Percentiles rank a stretch among this genome's conserved stretches.
Conservation (phyloP, 2,888 invertebrate species). For the Andrena flavipes region DNA sequence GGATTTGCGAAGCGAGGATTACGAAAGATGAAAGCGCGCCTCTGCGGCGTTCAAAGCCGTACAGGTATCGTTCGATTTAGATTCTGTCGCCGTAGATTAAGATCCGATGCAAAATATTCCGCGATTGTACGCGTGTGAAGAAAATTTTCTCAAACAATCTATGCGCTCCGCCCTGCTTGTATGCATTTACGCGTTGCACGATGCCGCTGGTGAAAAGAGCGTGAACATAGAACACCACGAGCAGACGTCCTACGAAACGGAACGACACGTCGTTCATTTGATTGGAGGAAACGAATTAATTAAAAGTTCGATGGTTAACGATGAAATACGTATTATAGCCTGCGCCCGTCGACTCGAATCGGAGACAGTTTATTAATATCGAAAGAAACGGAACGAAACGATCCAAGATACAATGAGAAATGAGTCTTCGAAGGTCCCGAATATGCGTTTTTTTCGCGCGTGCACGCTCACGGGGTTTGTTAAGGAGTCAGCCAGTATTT, state of each 20-base stretch:
- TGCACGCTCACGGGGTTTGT: constrained; percentile 85
- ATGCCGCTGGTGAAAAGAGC: constrained; percentile 31
- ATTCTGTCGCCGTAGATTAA: not conserved
- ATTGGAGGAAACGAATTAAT: constrained; percentile 41
- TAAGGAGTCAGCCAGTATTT: constrained; percentile 89
- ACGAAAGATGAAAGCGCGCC: too few relatives aligned
- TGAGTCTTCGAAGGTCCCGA: constrained; percentile 78
- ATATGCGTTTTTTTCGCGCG: constrained; percentile 84
- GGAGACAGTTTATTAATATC: not conserved
- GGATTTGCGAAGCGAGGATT: not conserved
- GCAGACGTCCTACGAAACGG: constrained; percentile 28
- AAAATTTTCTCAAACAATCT: too few relatives aligned
- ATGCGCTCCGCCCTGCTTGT: not conserved
- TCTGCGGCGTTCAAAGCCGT: too few relatives aligned
- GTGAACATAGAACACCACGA: constrained; percentile 12
- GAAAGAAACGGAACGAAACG: constrained; percentile 23
- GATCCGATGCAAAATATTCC: not conserved
- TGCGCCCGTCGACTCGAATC: constrained; percentile 56
- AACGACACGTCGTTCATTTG: constrained; percentile 45
- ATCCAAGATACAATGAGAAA: constrained; percentile 29
- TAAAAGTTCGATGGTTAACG: constrained; percentile 22
- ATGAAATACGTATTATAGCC: constrained; percentile 31
- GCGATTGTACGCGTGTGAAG: not conserved
- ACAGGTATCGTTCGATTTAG: not conserved
- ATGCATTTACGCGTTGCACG: constrained; percentile 40